Evolutionary conservation across 2,113 vertebrate species (phyloP), one percentile per base, ranked within the genome.

Genomic region (Crotalus helleri): DNA sequence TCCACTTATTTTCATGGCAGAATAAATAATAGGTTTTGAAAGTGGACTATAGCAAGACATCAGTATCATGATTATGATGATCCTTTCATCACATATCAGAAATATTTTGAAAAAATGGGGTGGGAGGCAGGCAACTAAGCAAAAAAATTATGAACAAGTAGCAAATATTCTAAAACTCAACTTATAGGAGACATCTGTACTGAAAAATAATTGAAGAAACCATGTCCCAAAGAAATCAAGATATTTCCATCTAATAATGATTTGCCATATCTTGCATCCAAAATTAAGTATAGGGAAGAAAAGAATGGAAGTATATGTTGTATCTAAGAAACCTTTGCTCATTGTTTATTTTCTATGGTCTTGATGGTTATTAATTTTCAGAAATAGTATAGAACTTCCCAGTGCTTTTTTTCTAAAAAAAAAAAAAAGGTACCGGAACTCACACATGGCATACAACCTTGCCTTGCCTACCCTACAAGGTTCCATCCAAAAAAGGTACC

Each of bases 321-420:
- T 19, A 57, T 81, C 15, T 81, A 81, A 8, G 33, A 81, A 81
- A 81, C 3, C 6, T 81, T 19, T 23, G 15, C 5, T 24, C 10
- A 46, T 19, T 44, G 12, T 39, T 94, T 26, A 23, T 87, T 95
- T 93, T 94, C 93, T 89, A 69, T 44, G 23, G 92, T 92, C 9
- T n/a, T 59, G 74, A 59, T 7, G 88, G 91, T 93, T 90, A 33
- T 44, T 95, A 94, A 26, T 89, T 58, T 59, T 39, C 57, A 89
- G 33, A 59, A 13, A 46, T 61, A 26, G 61, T 61, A 61, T 3
- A 13, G 12, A 44, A 44, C 44, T 44, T 44, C 44, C 44, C 44
- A 44, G 44, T 44, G 44, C 44, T 44, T 44, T 44, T 44, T 44
- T 44, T 44, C 44, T 44, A 44, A 44, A 44, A 44, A 44, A 44